phyloP scores from a whole-genome alignment of 2,888 invertebrate genomes.

The Aricia artaxerxes region DNA sequence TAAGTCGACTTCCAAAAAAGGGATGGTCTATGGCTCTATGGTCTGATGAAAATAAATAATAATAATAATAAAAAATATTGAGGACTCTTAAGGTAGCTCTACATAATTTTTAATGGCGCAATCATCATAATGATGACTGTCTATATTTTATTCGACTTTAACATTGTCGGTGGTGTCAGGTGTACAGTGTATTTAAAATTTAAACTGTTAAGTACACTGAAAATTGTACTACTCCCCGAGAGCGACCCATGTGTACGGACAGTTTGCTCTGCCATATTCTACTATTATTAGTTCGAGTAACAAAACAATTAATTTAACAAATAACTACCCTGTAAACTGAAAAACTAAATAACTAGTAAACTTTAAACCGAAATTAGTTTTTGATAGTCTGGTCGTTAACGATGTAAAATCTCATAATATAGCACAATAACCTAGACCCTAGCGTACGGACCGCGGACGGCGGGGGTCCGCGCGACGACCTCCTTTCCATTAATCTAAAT shows the following conservation, averaged over 20 bases:
- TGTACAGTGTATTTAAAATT: too few relatives aligned
- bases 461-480: background rate
- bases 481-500: slow-evolving; percentile 32
- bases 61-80: too few relatives aligned
- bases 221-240: background rate
- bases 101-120: too few relatives aligned
- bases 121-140: too few relatives aligned
- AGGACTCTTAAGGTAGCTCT: too few relatives aligned
- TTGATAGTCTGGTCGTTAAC: background rate
- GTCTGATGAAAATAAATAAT: too few relatives aligned
- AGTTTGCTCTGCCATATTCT: background rate
- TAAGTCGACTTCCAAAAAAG: too few relatives aligned
- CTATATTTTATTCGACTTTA: too few relatives aligned
- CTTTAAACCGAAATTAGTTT: background rate
- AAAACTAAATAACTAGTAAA: too few relatives aligned
- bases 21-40: too few relatives aligned
- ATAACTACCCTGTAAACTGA: background rate
- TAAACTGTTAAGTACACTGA: too few relatives aligned
- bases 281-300: background rate
- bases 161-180: too few relatives aligned
- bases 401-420: background rate
- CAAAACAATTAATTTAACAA: background rate
- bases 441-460: background rate
- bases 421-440: background rate
- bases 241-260: background rate